Base-by-base conservation (phyloP, 1,140 invertebrate species). In the Saccostrea cuccullata region DNA sequence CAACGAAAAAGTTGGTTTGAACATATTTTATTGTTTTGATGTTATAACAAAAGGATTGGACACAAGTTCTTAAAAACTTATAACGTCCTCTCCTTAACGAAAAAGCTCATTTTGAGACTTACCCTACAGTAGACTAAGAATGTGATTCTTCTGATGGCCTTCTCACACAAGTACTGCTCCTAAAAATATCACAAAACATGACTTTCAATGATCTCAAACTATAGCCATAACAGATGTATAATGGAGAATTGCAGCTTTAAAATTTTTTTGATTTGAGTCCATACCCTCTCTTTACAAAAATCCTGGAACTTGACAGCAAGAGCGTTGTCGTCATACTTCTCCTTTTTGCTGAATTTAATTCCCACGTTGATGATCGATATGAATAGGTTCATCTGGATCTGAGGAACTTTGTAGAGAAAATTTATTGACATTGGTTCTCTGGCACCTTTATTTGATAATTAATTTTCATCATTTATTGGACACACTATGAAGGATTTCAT, bases 311-410 rank as follows among this genome's bases (percentile, higher is more conserved):
- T 95, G 85, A 96, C 96, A 4, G 97, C 97, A 94, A 98, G 96
- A 1, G 96, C 96, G 15, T 94, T 92, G 55, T 96, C 96, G 94
- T 99, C 98, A 89, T 98, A 97, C 91, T 96, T 96, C 87, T 97
- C 97, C 36, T 56, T 83, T 12, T 97, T 97, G 83, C 96, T 96
- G 92, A 97, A 97, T 77, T 97, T 96, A 0, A 99, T 97, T 2
- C 98, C 98, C 23, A 98, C 97, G 94, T 98, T 98, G 2, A 99
- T 95, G 91, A n/a, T n/a, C n/a, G n/a, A 99, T 99, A 94, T 99
- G 98, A 84, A 98, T 98, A 0, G 98, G 98, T 92, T 99, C 98
- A 58, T 96, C 95, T 60, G 89, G 70, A 82, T 93, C 91, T 73
- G 92, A 93, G 26, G 88, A 88, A 89, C 91, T 93, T 92, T 93